Conservation (phyloP, 2,113 vertebrate species). For the Thermophis baileyi region DNA sequence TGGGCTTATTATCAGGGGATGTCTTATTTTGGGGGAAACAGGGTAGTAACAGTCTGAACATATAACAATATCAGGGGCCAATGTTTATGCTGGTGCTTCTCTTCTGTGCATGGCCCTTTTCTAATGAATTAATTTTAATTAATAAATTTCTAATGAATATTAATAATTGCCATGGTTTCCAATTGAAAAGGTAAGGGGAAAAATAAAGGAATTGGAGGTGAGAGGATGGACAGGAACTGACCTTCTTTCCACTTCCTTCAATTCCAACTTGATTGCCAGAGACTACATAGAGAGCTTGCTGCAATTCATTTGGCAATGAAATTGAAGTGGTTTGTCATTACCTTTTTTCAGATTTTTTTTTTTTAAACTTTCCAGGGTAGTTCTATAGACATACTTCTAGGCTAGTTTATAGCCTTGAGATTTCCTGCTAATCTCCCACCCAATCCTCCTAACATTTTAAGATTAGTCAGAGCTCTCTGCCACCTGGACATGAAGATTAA, state of each 20-base stretch:
- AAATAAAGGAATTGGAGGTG: too few relatives aligned
- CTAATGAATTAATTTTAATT: not conserved
- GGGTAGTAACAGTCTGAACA: too few relatives aligned
- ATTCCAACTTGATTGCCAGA: not conserved
- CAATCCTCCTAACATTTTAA: not conserved
- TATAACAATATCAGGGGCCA: not conserved
- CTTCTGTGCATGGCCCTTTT: not conserved
- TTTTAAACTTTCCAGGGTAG: not conserved
- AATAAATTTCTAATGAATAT: not conserved
- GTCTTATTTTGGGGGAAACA: too few relatives aligned
- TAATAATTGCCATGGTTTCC: not conserved
- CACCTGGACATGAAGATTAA: not conserved
- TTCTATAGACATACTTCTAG: too few relatives aligned
- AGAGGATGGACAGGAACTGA: not conserved
- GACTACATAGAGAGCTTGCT: not conserved
- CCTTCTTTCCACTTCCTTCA: not conserved
- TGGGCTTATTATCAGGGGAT: too few relatives aligned
- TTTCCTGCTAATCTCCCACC: not conserved
- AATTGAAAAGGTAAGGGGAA: not conserved
- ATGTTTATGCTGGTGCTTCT: not conserved
- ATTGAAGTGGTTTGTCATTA: not conserved
- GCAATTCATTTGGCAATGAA: not conserved
- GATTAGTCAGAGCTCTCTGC: not conserved
- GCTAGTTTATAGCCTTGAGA: not conserved
- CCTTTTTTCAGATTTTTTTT: not conserved